These are phyloP conservation scores for Dallia pectoralis DNA, from an alignment of 2,797 vertebrate species.

Conservation along the genomic window DNA sequence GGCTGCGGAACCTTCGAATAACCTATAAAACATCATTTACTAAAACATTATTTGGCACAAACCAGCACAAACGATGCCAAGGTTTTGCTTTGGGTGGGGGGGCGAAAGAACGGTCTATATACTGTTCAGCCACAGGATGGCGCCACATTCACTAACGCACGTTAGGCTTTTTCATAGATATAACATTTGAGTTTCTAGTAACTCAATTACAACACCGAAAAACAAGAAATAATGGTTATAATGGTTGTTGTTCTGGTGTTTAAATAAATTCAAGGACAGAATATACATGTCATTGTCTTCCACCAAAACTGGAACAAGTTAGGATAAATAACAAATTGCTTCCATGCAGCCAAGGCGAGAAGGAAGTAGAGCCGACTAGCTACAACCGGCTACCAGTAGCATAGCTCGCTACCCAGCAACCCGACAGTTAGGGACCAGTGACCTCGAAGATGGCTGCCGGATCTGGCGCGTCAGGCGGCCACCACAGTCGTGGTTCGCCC, in stretches of 20 bases:
- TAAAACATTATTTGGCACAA: too few relatives aligned
- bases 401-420: too few relatives aligned
- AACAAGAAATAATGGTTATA: neutral
- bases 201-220: neutral
- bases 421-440: too few relatives aligned
- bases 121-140: neutral
- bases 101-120: too few relatives aligned
- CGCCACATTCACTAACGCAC: neutral
- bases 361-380: too few relatives aligned
- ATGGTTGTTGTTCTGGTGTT: neutral
- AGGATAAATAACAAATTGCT: neutral
- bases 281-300: neutral
- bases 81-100: too few relatives aligned
- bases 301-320: neutral
- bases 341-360: conserved; percentile 21
- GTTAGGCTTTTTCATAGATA: neutral
- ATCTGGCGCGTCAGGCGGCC: conserved; percentile 56
- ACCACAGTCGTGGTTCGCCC: conserved; percentile 65
- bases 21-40: too few relatives aligned
- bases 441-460: conserved; percentile 84
- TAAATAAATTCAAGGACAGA: neutral
- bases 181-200: neutral
- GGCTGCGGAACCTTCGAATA: too few relatives aligned
- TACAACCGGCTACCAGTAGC: too few relatives aligned
- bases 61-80: too few relatives aligned